Base-by-base conservation (phyloP, 2,888 invertebrate species). In the Cantharis rufa region DNA sequence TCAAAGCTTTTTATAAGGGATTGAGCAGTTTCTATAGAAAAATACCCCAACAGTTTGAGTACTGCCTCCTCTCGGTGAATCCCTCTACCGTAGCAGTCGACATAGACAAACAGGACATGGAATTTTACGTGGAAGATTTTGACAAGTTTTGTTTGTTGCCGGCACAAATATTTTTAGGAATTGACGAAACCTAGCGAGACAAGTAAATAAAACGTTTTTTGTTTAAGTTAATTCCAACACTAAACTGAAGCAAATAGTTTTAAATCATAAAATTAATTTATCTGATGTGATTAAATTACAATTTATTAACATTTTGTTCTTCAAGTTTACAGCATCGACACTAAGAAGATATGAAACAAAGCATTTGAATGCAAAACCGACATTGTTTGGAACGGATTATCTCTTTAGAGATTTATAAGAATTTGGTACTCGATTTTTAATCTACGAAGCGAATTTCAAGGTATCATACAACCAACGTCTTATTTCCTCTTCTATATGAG, bases 91-190 rank as follows among this genome's bases (percentile, higher is more conserved):
- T 70, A 64, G 18, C 1, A 1, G n/a, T 64, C 9, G 9, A 13
- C 11, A 13, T 69, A 1, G 74, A 74, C 3, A 69, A 32, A 63
- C 28, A 64, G 21, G 70, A 74, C 16, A 18, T 62, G 11, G 63
- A 70, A 21, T 74, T 74, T 64, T 74, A 74, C 15, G 13, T 70
- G 9, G 27, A 74, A 48, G 70, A 74, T n/a, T 70, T 70, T 24
- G 15, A 10, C 10, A 62, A 74, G 16, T 74, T 70, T 16, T 10
- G 21, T 1, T 24, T 74, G 16, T 62, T 74, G 15, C 68, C 69
- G 10, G 62, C 63, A 10, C 27, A 62, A 18, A 15, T 69, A 13
- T 32, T 74, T 69, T 13, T 69, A 13, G 74, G 74, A 24, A 13
- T 71, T 71, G 18, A 70, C 2, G 48, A 48, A 48, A 48, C 48